A percentile compares a stretch with the other conserved stretches of the same genome.
Conservation (phyloP, 2,888 invertebrate species). For the Ephialtes manifestator region DNA sequence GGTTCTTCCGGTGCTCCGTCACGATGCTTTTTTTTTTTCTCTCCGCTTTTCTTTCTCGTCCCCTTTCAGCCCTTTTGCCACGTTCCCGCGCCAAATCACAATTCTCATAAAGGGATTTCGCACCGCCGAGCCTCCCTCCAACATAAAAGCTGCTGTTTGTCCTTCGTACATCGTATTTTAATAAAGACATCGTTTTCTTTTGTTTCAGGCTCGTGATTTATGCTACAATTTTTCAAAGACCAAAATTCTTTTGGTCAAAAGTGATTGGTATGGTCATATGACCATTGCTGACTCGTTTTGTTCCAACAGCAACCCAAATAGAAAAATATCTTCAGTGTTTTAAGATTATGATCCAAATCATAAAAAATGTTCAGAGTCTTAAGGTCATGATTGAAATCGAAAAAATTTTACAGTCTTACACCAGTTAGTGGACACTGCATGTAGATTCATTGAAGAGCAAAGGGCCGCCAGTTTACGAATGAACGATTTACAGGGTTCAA, state of each 20-base stretch:
- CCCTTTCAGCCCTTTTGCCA: constrained; percentile 13
- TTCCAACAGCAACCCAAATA: no score
- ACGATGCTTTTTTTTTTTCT: constrained; percentile 50
- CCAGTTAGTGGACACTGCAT: no score
- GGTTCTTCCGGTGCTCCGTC: constrained; percentile 72
- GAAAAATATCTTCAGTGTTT: no score
- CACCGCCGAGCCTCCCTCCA: not conserved
- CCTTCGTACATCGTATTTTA: constrained; percentile 4
- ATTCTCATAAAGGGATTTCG: constrained; percentile 32
- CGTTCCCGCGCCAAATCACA: constrained; percentile 40
- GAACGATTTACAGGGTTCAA: constrained; percentile 29
- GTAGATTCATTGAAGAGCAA: no score
- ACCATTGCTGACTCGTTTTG: no score
- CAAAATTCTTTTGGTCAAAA: no score
- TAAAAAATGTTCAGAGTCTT: no score
- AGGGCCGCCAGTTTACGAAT: not conserved
- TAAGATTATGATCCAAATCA: no score
- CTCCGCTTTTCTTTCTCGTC: not conserved
- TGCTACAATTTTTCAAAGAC: no score
- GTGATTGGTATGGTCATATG: no score
- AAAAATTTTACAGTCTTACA: no score
- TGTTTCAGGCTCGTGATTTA: not conserved
- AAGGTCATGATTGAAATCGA: no score
- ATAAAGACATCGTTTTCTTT: constrained; percentile 4
- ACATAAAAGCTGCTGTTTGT: not conserved